Percentiles rank a stretch among this genome's conserved stretches.
Evolutionary conservation across 1,140 invertebrate genomes (phyloP).

Genomic region (Papilio glaucus): DNA sequence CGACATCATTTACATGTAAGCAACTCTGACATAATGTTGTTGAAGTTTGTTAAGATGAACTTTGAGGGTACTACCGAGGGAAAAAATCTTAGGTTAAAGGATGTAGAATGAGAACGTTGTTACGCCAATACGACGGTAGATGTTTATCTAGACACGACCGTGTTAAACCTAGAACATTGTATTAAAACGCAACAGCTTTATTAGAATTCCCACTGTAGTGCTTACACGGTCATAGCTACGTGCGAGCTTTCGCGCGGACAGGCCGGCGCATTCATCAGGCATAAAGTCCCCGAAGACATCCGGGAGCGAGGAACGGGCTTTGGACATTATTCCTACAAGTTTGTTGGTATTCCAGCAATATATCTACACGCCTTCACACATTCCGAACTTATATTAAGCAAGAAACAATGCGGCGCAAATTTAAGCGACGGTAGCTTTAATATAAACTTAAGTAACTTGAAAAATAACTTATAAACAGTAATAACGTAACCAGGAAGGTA

Average conservation of each 20-base stretch:
- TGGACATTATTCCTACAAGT: constrained; percentile 28
- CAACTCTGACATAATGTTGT: no score
- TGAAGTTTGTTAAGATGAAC: no score
- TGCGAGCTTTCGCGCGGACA: constrained; percentile 48
- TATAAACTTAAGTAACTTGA: neutral
- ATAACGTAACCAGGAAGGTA: no score
- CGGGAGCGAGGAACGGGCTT: constrained; percentile 44
- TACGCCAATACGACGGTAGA: neutral
- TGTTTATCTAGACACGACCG: constrained; percentile 1
- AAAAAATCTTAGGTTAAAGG: neutral
- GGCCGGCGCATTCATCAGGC: constrained; percentile 50
- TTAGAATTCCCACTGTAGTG: constrained; percentile 56
- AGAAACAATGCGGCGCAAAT: constrained; percentile 1
- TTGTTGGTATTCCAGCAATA: constrained; percentile 35
- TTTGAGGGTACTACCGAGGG: no score
- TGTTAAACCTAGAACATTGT: constrained; percentile 36
- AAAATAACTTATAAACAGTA: no score
- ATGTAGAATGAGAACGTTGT: constrained; percentile 9
- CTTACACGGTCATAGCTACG: constrained; percentile 46
- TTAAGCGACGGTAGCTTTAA: neutral
- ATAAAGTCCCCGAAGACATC: constrained; percentile 55
- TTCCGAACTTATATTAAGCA: constrained; percentile 30
- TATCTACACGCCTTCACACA: neutral
- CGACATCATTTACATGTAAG: no score
- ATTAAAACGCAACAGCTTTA: constrained; percentile 55